A percentile compares a stretch with the other conserved stretches of the same genome.
phyloP scores from a whole-genome alignment of 2,888 invertebrate genomes.

The Imbricaverruca yamaguchii region DNA sequence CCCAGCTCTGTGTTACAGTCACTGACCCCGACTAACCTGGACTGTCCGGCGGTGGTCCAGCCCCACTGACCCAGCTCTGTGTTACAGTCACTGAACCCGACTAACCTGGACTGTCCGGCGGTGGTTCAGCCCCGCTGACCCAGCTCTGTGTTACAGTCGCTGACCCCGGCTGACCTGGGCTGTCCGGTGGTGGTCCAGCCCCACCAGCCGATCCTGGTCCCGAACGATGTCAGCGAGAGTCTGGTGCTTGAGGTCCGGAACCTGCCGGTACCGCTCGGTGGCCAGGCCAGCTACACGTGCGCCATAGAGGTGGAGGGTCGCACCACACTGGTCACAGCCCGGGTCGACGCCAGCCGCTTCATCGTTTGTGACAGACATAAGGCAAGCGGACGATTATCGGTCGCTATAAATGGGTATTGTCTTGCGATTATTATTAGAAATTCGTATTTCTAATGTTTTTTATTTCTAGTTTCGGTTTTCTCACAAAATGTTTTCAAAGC shows the following conservation, averaged over 20 bases:
- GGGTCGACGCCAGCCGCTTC: conserved; percentile 50
- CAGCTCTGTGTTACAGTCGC: not conserved
- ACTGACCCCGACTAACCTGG: too few species aligned
- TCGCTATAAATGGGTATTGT: too few species aligned
- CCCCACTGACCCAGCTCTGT: too few species aligned
- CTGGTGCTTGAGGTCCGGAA: conserved; percentile 83
- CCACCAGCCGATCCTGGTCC: conserved; percentile 53
- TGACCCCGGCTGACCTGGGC: conserved; percentile 23
- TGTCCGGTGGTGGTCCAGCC: conserved; percentile 26
- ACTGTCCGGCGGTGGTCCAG: too few species aligned
- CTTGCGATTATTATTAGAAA: too few species aligned
- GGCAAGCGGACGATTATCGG: conserved; percentile 41
- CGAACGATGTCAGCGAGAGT: conserved; percentile 82
- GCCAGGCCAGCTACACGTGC: conserved; percentile 84
- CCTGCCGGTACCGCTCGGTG: conserved; percentile 74
- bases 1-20: too few species aligned
- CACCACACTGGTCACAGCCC: conserved; percentile 36
- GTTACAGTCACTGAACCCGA: too few species aligned
- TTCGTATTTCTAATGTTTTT: too few species aligned
- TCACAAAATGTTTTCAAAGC: too few species aligned
- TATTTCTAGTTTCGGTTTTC: too few species aligned
- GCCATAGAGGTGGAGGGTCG: conserved; percentile 52
- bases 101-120: too few species aligned
- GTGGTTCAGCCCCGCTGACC: too few species aligned
- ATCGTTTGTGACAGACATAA: conserved; percentile 89